phyloP scores from a whole-genome alignment of 2,113 vertebrate species.

The Percopsis transmontana region DNA sequence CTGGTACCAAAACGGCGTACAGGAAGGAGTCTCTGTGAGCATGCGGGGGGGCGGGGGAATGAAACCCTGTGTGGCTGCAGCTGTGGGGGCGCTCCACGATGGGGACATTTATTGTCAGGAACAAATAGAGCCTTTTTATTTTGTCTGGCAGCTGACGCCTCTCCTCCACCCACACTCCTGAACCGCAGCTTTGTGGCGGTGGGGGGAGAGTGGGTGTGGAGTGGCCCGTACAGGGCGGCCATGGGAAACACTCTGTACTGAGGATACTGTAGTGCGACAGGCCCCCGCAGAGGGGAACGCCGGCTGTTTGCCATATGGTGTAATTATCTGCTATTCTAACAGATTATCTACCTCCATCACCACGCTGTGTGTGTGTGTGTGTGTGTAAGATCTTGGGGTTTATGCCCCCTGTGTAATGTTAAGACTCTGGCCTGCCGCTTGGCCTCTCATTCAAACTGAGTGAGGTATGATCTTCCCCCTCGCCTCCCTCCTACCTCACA shows the following conservation, averaged over 20 bases:
- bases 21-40: conserved; percentile 56
- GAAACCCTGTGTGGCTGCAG: conserved; percentile 64
- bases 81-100: conserved; percentile 66
- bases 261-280: not conserved
- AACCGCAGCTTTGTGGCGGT: conserved; percentile 62
- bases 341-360: conserved; percentile 65
- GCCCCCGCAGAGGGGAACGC: conserved; percentile 18
- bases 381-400: conserved; percentile 44
- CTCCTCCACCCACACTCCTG: conserved; percentile 60
- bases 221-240: conserved; percentile 44
- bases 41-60: conserved; percentile 30
- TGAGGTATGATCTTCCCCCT: conserved; percentile 69
- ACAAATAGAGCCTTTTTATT: conserved; percentile 72
- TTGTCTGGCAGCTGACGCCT: conserved; percentile 75
- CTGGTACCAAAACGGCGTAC: conserved; percentile 54
- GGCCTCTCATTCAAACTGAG: conserved; percentile 74
- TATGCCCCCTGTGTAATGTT: conserved; percentile 66
- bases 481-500: conserved; percentile 13
- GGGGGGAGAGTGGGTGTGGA: too few relatives aligned
- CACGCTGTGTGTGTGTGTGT: conserved; percentile 41
- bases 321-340: conserved; percentile 70
- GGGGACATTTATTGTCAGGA: conserved; percentile 67
- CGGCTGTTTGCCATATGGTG: conserved; percentile 68
- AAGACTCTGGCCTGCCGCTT: conserved; percentile 72
- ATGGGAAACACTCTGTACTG: conserved; percentile 23